Conservation (phyloP, 2,888 invertebrate genomes). For the Tubulanus polymorphus region DNA sequence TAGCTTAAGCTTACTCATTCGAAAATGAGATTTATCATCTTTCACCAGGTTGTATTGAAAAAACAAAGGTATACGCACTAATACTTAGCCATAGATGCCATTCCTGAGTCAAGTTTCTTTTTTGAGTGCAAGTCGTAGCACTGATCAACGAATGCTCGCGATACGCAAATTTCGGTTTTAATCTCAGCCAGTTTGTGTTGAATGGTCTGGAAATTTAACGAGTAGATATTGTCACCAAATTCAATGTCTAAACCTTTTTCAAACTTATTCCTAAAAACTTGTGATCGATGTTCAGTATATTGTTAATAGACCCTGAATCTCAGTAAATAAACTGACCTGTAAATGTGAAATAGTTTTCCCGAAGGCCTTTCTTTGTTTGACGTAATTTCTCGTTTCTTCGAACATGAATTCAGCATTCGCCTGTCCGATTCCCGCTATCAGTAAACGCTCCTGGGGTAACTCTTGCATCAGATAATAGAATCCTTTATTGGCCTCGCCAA, state of each 20-base stretch:
- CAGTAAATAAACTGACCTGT: conserved; percentile 34
- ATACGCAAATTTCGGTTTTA: conserved; percentile 52
- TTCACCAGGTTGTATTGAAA: conserved; percentile 2
- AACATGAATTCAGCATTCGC: conserved; percentile 54
- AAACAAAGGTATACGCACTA: conserved; percentile 35
- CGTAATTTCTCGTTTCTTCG: conserved; percentile 54
- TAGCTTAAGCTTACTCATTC: too few species aligned
- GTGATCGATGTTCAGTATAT: neutral
- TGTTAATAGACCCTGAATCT: too few species aligned
- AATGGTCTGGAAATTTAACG: conserved; percentile 41
- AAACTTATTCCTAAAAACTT: too few species aligned
- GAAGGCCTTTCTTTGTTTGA: conserved; percentile 54
- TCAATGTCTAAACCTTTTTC: too few species aligned
- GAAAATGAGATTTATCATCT: too few species aligned
- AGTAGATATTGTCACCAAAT: too few species aligned
- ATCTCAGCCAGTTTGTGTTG: conserved; percentile 55
- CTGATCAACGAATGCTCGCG: conserved; percentile 53
- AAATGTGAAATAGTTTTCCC: conserved; percentile 51
- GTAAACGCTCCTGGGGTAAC: conserved; percentile 54
- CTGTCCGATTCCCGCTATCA: conserved; percentile 36
- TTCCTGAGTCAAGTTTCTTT: conserved; percentile 43
- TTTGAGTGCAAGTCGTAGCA: conserved; percentile 49
- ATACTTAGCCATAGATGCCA: conserved; percentile 56
- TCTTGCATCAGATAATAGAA: conserved; percentile 55
- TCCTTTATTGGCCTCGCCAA: conserved; percentile 52